phyloP scores from a whole-genome alignment of 92 coral and sea anemone species.

The Epizoanthus scotinus region DNA sequence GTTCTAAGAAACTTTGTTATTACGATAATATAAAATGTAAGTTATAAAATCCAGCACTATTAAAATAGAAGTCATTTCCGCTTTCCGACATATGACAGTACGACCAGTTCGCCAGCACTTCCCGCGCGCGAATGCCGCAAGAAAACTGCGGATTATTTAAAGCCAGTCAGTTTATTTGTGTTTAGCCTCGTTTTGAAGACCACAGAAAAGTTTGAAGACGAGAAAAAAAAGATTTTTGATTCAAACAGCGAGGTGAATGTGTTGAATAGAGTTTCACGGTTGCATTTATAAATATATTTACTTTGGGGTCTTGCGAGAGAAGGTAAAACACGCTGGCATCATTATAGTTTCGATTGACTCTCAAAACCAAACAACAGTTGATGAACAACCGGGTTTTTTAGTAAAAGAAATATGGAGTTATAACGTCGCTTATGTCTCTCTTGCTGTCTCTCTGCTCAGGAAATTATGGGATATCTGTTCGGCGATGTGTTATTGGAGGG shows the following conservation, averaged over 20 bases:
- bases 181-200: conserved; percentile 23
- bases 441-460: conserved; percentile 37
- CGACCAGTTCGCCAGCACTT: no score
- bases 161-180: not conserved
- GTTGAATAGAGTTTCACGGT: not conserved
- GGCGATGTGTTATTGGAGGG: conserved; percentile 77
- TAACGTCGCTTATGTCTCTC: not conserved
- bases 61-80: no score
- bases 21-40: no score
- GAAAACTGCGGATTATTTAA: not conserved
- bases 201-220: not conserved
- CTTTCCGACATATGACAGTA: not conserved
- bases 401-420: not conserved
- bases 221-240: not conserved
- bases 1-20: no score
- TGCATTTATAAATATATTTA: not conserved
- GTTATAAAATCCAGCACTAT: no score
- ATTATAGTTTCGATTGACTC: not conserved
- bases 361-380: not conserved
- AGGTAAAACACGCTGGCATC: not conserved
- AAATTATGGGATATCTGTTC: conserved; percentile 85
- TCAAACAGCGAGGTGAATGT: not conserved
- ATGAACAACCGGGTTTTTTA: not conserved
- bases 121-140: not conserved
- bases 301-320: not conserved